Percentiles rank a stretch among this genome's conserved stretches.
Conservation (phyloP, 2,113 vertebrate genomes). For the Reinhardtius hippoglossoides region DNA sequence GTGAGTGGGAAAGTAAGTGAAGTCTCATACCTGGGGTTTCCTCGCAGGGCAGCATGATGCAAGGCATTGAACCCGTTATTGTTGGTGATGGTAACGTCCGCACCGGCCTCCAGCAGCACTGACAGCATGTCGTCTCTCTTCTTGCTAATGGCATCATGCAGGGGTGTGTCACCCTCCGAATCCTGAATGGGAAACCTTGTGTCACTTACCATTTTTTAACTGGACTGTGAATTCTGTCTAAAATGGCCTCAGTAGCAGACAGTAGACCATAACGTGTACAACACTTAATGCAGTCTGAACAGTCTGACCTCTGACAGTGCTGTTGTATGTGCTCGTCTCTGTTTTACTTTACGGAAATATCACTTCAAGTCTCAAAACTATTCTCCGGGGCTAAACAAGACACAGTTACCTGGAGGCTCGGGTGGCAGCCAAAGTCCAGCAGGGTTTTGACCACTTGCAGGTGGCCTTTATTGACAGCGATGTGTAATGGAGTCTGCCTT, state of each 20-base stretch:
- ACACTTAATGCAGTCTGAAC: background rate
- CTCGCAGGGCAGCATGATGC: conserved; percentile 95
- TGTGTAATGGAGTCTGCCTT: conserved; percentile 95
- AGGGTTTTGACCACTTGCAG: conserved; percentile 98
- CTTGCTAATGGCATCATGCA: conserved; percentile 98
- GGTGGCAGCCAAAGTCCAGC: conserved; percentile 97
- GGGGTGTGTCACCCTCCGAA: conserved; percentile 96
- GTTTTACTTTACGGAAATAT: background rate
- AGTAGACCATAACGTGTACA: background rate
- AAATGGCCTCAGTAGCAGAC: background rate
- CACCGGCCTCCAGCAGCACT: conserved; percentile 94
- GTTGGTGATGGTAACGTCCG: conserved; percentile 98
- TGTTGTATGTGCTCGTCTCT: background rate
- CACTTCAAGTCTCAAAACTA: background rate
- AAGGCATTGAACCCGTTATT: conserved; percentile 99
- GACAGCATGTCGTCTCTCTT: conserved; percentile 98
- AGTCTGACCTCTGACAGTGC: background rate
- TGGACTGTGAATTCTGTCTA: background rate
- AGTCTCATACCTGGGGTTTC: conserved; percentile 92
- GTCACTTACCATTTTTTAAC: conserved; percentile 18
- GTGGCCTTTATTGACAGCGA: conserved; percentile 98
- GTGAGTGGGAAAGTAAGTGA: background rate
- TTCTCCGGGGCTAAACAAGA: conserved; percentile 8
- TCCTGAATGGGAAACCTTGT: conserved; percentile 82
- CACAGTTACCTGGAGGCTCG: conserved; percentile 93